A percentile compares a stretch with the other conserved stretches of the same genome.
Evolutionary conservation across 2,888 invertebrate genomes (phyloP).

Genomic region (Clostera curtula): DNA sequence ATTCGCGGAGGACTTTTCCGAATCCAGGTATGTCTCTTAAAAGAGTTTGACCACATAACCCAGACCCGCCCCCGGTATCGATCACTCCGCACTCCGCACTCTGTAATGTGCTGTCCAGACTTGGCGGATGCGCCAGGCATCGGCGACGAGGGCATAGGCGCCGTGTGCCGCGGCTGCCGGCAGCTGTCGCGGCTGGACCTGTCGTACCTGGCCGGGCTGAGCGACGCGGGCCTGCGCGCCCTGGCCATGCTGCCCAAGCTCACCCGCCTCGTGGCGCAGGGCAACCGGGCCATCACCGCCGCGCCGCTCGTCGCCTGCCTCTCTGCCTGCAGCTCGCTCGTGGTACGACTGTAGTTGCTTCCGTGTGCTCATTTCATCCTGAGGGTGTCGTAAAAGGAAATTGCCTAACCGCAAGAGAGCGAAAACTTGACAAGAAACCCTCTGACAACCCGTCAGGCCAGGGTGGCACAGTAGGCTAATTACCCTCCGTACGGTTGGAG

Average conservation of each 20-base stretch:
- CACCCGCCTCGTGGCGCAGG: constrained; percentile 31
- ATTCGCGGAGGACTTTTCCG: constrained; percentile 34
- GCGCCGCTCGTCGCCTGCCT: constrained; percentile 35
- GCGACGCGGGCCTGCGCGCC: constrained; percentile 33
- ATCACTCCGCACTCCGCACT: too few relatives aligned
- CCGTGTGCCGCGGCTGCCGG: constrained; percentile 39
- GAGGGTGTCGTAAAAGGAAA: not conserved
- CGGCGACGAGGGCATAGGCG: constrained; percentile 45
- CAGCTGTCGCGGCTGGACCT: constrained; percentile 40
- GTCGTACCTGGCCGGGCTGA: constrained; percentile 49
- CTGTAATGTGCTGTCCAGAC: too few relatives aligned
- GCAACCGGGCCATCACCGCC: constrained; percentile 38
- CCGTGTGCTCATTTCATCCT: not conserved
- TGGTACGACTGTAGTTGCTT: constrained; percentile 20
- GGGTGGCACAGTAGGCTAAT: too few relatives aligned
- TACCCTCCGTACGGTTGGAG: too few relatives aligned
- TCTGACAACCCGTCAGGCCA: too few relatives aligned
- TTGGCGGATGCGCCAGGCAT: constrained; percentile 38
- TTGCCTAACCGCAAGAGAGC: not conserved
- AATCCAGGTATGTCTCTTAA: constrained; percentile 36
- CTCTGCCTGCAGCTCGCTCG: constrained; percentile 32
- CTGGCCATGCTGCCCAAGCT: constrained; percentile 28
- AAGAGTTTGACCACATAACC: too few relatives aligned
- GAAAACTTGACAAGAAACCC: too few relatives aligned
- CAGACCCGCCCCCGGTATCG: too few relatives aligned